Conservation (phyloP, 2,888 invertebrate species). For the Patella depressa region DNA sequence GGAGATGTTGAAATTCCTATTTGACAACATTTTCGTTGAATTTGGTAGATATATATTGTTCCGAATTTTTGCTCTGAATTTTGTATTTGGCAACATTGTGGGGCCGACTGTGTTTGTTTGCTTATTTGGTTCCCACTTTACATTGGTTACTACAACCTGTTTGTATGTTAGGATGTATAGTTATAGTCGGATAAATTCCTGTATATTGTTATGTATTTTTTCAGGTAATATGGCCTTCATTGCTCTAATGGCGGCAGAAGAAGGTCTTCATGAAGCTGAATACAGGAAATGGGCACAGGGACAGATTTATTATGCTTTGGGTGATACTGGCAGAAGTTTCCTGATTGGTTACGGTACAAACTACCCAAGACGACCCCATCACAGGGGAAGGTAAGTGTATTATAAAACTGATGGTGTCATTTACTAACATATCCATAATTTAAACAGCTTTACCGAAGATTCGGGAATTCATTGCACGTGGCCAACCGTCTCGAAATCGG, state of each 20-base stretch:
- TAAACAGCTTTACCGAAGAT: too few species aligned
- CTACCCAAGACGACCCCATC: conserved; percentile 51
- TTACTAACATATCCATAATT: too few species aligned
- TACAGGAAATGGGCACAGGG: conserved; percentile 50
- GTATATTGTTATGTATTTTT: conserved; percentile 19
- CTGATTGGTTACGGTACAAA: conserved; percentile 53
- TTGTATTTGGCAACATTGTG: too few species aligned
- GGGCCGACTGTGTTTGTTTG: too few species aligned
- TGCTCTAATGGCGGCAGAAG: conserved; percentile 57
- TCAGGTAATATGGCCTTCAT: conserved; percentile 57
- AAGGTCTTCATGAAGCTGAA: conserved; percentile 42
- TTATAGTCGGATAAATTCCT: not conserved
- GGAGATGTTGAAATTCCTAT: too few species aligned
- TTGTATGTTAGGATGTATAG: not conserved
- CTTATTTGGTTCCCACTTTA: too few species aligned
- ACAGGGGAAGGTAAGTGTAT: conserved; percentile 43
- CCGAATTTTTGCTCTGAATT: too few species aligned
- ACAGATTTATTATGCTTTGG: conserved; percentile 60
- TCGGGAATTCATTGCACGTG: too few species aligned
- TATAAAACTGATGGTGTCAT: not conserved
- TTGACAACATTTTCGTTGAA: too few species aligned
- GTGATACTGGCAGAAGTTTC: conserved; percentile 47
- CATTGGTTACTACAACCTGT: too few species aligned
- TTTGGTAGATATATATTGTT: too few species aligned
- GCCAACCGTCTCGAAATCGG: too few species aligned